A percentile compares a stretch with the other conserved stretches of the same genome.
Evolutionary conservation across 2,113 vertebrate genomes (phyloP).

Genomic region (Pan troglodytes): DNA sequence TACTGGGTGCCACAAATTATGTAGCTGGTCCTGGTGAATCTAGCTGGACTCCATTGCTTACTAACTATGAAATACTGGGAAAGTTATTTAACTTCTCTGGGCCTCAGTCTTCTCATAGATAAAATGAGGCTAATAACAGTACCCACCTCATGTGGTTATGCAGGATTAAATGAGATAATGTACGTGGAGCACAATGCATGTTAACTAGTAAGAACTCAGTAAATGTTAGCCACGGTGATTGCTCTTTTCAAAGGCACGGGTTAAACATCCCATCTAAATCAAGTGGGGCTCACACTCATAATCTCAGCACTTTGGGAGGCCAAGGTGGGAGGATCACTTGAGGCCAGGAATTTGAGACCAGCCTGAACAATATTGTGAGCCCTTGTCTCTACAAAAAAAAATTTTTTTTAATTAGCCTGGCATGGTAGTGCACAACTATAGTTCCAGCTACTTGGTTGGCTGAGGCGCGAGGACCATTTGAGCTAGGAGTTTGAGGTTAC

Average conservation of each 20-base stretch:
- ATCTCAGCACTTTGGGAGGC: no score
- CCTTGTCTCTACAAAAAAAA: no score
- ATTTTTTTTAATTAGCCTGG: no score
- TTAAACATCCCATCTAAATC: neutral
- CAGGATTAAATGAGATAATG: neutral
- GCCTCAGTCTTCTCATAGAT: neutral
- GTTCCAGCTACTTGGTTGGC: no score
- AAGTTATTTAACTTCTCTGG: neutral
- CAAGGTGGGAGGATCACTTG: no score
- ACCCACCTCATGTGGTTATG: neutral
- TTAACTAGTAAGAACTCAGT: neutral
- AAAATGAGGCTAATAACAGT: neutral
- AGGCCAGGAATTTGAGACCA: no score
- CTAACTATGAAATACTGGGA: neutral
- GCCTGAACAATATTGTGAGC: no score
- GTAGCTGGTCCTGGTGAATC: neutral
- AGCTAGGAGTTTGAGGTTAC: no score
- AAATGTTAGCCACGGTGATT: neutral
- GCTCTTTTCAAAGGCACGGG: neutral
- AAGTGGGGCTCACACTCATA: no score
- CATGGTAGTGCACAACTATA: no score
- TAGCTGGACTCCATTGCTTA: neutral
- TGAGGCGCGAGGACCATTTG: no score
- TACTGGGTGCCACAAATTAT: neutral
- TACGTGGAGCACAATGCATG: neutral